Evolutionary conservation across 2,797 vertebrate genomes (phyloP).

Genomic region (Crax fasciolata): DNA sequence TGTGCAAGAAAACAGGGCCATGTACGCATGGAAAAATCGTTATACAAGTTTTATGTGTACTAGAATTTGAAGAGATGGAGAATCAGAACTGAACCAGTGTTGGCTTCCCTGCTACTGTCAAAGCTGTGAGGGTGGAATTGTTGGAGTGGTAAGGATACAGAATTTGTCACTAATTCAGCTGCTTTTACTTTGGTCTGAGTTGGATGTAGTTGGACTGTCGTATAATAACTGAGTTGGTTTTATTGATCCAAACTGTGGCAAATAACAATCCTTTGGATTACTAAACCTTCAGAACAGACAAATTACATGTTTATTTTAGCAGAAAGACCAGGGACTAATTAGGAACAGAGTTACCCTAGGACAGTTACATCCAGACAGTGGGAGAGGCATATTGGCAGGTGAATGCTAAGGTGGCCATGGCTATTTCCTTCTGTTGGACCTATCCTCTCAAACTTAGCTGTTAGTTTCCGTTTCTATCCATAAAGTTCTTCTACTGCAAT

Average conservation of each 20-base stretch:
- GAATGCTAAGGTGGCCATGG: not conserved
- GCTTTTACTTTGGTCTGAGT: not conserved
- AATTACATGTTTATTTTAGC: not conserved
- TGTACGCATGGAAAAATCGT: not conserved
- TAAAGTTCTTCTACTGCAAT: not conserved
- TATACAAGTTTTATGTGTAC: not conserved
- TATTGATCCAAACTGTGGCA: not conserved
- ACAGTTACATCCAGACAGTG: not conserved
- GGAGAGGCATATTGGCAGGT: not conserved
- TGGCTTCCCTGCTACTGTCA: not conserved
- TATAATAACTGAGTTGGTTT: not conserved
- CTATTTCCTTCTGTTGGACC: not conserved
- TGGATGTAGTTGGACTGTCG: not conserved
- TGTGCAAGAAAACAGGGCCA: not conserved
- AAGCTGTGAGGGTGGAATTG: not conserved
- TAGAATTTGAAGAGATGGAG: not conserved
- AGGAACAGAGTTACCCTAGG: not conserved
- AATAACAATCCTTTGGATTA: not conserved
- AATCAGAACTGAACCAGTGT: not conserved
- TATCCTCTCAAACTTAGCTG: not conserved
- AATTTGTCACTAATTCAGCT: not conserved
- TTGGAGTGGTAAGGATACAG: not conserved
- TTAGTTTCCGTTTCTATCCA: not conserved
- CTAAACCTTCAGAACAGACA: accelerated
- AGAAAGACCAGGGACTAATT: not conserved